Base-by-base conservation (phyloP, 2,113 vertebrate species). In the Sorex araneus region DNA sequence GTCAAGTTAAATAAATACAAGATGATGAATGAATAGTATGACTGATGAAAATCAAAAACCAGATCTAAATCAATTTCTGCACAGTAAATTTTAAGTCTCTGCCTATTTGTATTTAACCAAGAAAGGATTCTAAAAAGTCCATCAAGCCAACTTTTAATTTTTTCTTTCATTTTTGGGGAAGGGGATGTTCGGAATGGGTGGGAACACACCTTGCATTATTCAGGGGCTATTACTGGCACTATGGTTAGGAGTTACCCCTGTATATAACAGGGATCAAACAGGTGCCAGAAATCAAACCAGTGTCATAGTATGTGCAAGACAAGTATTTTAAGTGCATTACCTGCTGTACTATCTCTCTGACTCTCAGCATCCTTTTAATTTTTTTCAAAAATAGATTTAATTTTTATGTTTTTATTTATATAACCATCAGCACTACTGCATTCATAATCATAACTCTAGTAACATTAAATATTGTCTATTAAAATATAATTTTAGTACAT, bases 1-100 rank as follows among this genome's bases (percentile, higher is more conserved):
- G 9, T 86, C 60, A 82, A 76, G n/a, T 86, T 76, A 82, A 90
- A 86, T 45, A 82, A 86, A 63, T 19, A 54, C 21, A 70, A n/a
- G 11, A 16, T 85, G 47, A 88, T 66, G 73, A 9, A 81, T 86
- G 63, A 89, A 2, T 50, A 74, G n/a, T 54, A 54, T 77, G 64
- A 57, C 75, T 86, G 11, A 82, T 77, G 30, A 64, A 92, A 92
- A 82, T 9, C 15, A 50, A 12, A 82, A 66, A 85, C 54, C 84
- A 85, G 73, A 23, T 70, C 23, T 28, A 45, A 82, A 82, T 92
- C 50, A 77, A 28, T 87, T 82, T 89, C 27, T 57, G 13, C 47
- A 86, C 11, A 89, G 50, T 86, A 30, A 78, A 82, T 40, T 81
- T 47, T n/a, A 45, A 85, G 28, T 7, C 66, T 8, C 13, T 73